Evolutionary conservation across 2,113 vertebrate species (phyloP).

Genomic region (Trichechus manatus): DNA sequence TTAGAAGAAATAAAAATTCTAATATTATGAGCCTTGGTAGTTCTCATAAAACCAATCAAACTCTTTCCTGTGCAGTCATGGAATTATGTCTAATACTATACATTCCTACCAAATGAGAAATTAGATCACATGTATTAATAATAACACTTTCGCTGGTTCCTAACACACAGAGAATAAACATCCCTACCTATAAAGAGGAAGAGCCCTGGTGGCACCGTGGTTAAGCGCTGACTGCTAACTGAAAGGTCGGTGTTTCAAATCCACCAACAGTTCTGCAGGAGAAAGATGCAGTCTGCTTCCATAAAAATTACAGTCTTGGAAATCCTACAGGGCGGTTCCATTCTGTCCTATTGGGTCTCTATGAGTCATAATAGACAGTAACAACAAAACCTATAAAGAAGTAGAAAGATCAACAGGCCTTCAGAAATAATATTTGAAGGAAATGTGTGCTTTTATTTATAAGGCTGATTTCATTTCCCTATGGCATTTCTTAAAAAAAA

Average conservation of each 20-base stretch:
- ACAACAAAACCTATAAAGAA: not conserved
- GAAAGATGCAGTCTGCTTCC: not conserved
- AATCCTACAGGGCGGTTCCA: not conserved
- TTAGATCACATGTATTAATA: not conserved
- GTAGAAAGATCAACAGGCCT: not conserved
- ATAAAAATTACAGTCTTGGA: not conserved
- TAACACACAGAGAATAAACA: not conserved
- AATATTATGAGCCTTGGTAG: accelerated
- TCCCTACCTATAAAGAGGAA: not conserved
- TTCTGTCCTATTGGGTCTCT: not conserved
- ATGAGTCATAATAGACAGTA: not conserved
- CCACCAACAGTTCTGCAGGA: not conserved
- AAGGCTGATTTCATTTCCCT: not conserved
- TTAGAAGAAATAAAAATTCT: not conserved
- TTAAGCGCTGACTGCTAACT: too few species aligned
- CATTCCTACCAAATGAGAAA: not conserved
- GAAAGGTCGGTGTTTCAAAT: not conserved
- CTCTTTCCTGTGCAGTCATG: not conserved
- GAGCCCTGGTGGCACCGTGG: too few species aligned
- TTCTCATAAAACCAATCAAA: not conserved
- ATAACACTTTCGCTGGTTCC: accelerated
- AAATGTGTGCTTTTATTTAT: not conserved
- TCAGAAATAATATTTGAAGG: not conserved
- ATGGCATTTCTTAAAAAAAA: not conserved
- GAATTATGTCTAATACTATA: not conserved